Evolutionary conservation across 2,888 invertebrate genomes (phyloP).

Genomic region (Ceramica pisi): DNA sequence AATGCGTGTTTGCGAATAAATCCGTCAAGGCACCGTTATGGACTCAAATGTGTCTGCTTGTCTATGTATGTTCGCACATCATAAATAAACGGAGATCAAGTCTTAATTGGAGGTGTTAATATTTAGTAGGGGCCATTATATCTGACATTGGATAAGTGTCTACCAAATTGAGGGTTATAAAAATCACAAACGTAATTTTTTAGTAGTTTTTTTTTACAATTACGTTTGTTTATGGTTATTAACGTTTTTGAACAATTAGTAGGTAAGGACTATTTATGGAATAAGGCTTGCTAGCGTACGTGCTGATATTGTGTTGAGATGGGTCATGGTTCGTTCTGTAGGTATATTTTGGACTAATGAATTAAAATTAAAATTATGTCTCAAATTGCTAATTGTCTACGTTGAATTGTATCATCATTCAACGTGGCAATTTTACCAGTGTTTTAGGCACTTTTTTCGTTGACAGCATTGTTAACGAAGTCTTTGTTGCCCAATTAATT

Average conservation of each 20-base stretch:
- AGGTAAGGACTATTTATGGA: neutral
- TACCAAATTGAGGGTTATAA: constrained; percentile 14
- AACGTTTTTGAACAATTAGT: neutral
- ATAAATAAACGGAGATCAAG: constrained; percentile 39
- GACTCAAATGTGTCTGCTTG: constrained; percentile 9
- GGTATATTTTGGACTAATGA: neutral
- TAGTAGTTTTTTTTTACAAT: neutral
- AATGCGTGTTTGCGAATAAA: constrained; percentile 70
- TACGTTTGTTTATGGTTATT: neutral
- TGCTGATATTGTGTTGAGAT: neutral
- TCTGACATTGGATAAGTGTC: constrained; percentile 24
- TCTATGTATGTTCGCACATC: constrained; percentile 25
- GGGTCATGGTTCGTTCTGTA: neutral
- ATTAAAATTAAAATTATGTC: too few species aligned
- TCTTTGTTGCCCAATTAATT: too few species aligned
- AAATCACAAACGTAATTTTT: neutral
- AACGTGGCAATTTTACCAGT: too few species aligned
- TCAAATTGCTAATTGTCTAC: too few species aligned
- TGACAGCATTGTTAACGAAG: too few species aligned
- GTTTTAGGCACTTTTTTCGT: too few species aligned
- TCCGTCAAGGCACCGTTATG: constrained; percentile 71
- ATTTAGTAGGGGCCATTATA: constrained; percentile 29
- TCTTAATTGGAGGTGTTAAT: constrained; percentile 34
- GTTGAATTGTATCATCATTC: too few species aligned
- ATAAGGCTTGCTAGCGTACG: neutral